Evolutionary conservation across 2,797 vertebrate species (phyloP).

Genomic region (Chloroceryle amazona): DNA sequence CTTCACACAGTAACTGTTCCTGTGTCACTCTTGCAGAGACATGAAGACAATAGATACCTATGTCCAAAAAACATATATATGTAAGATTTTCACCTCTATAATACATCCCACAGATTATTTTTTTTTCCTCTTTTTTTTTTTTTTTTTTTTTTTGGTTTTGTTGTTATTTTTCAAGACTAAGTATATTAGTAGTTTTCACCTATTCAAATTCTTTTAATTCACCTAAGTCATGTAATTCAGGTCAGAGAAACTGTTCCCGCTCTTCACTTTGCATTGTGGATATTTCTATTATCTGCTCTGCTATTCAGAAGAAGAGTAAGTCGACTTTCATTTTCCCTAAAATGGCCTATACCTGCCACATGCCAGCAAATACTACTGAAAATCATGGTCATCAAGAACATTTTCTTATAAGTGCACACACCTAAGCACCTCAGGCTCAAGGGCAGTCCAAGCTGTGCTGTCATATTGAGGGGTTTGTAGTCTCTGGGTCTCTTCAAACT

Average conservation of each 20-base stretch:
- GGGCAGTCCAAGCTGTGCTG: not conserved
- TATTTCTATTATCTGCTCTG: not conserved
- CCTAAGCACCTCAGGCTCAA: not conserved
- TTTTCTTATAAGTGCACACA: not conserved
- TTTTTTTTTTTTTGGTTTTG: not conserved
- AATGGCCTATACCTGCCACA: not conserved
- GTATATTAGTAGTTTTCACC: not conserved
- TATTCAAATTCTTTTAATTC: not conserved
- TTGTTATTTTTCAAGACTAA: not conserved
- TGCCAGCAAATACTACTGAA: not conserved
- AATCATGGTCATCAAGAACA: not conserved
- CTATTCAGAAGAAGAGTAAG: not conserved
- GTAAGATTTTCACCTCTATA: not conserved
- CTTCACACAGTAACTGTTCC: not conserved
- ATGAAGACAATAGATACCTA: not conserved
- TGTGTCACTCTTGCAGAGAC: not conserved
- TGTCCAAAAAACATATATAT: not conserved
- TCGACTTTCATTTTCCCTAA: not conserved
- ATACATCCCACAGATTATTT: not conserved
- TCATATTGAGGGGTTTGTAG: not conserved
- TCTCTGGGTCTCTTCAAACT: not conserved
- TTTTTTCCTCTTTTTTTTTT: not conserved
- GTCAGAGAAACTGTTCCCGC: not conserved
- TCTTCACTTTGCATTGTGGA: not conserved
- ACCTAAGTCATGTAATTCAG: not conserved